phyloP scores from a whole-genome alignment of 2,113 vertebrate genomes.

The Macquaria ambigua region DNA sequence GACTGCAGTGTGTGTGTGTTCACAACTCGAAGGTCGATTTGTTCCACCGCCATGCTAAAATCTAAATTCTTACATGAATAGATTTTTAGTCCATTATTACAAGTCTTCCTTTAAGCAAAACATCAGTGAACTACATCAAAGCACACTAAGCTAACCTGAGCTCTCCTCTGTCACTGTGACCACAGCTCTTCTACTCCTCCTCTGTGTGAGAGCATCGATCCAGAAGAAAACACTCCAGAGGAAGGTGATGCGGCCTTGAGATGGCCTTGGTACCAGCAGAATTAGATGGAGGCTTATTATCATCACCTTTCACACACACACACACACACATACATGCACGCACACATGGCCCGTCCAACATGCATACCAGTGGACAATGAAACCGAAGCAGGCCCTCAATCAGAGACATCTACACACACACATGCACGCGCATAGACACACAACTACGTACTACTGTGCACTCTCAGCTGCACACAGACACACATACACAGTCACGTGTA shows the following conservation, averaged over 20 bases:
- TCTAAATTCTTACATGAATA: not conserved
- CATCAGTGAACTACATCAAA: not conserved
- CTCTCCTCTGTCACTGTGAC: conserved; percentile 21
- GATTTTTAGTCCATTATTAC: not conserved
- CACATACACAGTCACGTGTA: conserved; percentile 30
- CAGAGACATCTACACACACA: conserved; percentile 26
- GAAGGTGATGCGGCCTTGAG: conserved; percentile 72
- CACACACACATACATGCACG: conserved; percentile 26
- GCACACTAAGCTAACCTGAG: not conserved
- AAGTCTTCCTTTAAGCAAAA: not conserved
- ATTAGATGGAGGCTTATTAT: conserved; percentile 70
- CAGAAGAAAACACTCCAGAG: conserved; percentile 55
- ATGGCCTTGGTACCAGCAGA: conserved; percentile 63
- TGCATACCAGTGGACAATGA: conserved; percentile 56
- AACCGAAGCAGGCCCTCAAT: conserved; percentile 25
- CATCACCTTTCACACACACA: conserved; percentile 35
- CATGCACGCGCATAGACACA: not conserved
- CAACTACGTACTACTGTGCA: not conserved
- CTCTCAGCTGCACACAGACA: not conserved
- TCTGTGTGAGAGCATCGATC: conserved; percentile 61
- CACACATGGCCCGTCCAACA: not conserved
- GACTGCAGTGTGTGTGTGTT: not conserved
- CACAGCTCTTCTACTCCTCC: conserved; percentile 25
- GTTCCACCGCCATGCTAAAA: too few relatives aligned
- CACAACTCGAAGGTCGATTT: not conserved